Base-by-base conservation (phyloP, 2,797 vertebrate genomes). In the Delichon dasypus region DNA sequence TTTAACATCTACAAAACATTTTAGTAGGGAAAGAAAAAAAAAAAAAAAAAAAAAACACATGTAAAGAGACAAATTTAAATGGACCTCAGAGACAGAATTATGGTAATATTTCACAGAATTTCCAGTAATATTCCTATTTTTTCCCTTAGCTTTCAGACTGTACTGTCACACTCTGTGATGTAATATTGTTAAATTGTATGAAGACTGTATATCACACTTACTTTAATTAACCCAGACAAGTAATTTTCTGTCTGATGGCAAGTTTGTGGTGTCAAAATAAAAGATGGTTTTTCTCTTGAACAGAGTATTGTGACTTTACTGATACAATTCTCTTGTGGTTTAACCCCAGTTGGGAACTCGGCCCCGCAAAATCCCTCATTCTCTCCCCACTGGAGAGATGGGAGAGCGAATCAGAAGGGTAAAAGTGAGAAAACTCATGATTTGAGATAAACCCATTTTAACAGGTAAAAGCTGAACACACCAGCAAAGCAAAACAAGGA, bases 281-380 rank as follows among this genome's bases (percentile, higher is more conserved):
- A 50, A 25, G 30, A 32, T 8, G 10, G 0, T 27, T 87, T 30
- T 66, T 58, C 15, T 72, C 32, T 65, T 72, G 22, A 86, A 25
- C 15, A 57, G 25, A 76, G 8, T 5, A 62, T 84, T 5, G 8
- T 50, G 50, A 47, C 25, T 21, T 75, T 50, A 29, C 13, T 53
- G 32, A 36, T 17, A 44, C 7, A 44, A 5, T 90, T 71, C 40
- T 71, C 7, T 19, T 0, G 1, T 84, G 61, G 16, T 74, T 94
- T 54, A 80, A 73, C 21, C 11, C 14, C 60, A 84, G 7, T 2
- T 71, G 15, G 22, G 13, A 81, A 19, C 38, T 48, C 22, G 64
- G 11, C 5, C 9, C 7, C 13, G 27, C 4, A 9, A 10, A 67
- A 21, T 4, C 1, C 0, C 42, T 34, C 0, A 0, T 32, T 70